phyloP scores from a whole-genome alignment of 2,888 invertebrate genomes.

The Trachelus troglodyta region DNA sequence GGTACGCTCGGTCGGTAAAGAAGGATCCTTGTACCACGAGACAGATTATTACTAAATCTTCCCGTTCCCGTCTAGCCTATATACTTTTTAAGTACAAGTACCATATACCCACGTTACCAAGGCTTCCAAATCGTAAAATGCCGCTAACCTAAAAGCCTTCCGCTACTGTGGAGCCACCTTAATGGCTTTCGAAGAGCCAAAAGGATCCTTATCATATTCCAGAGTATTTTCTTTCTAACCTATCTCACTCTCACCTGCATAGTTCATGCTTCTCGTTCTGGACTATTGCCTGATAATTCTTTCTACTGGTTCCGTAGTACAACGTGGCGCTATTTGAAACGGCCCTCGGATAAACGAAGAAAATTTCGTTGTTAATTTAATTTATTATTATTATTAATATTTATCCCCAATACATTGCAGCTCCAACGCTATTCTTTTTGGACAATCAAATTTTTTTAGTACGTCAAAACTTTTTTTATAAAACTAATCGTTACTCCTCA shows the following conservation, averaged over 20 bases:
- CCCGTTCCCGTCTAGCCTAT: not conserved
- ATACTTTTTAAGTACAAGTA: not conserved
- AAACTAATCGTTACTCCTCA: not conserved
- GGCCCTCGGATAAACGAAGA: not conserved
- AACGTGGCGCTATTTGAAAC: not conserved
- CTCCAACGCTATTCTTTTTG: not conserved
- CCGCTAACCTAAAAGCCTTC: not conserved
- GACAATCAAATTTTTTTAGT: too few relatives aligned
- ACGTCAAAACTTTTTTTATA: not conserved
- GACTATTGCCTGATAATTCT: not conserved
- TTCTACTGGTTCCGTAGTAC: not conserved
- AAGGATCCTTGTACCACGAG: not conserved
- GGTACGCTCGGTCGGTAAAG: not conserved
- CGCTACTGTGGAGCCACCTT: not conserved
- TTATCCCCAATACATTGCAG: conserved; percentile 26
- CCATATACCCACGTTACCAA: not conserved
- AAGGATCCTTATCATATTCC: not conserved
- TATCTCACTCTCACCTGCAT: not conserved
- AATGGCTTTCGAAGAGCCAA: not conserved
- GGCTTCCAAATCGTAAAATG: not conserved
- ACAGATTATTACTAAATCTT: not conserved
- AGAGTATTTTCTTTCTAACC: not conserved
- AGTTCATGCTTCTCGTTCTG: not conserved
- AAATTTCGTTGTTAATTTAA: too few relatives aligned
- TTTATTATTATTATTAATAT: too few relatives aligned